A percentile compares a stretch with the other conserved stretches of the same genome.
These are phyloP conservation scores for Cirrhinus mrigala DNA, from an alignment of 2,797 vertebrate species.

Conservation along the genomic window DNA sequence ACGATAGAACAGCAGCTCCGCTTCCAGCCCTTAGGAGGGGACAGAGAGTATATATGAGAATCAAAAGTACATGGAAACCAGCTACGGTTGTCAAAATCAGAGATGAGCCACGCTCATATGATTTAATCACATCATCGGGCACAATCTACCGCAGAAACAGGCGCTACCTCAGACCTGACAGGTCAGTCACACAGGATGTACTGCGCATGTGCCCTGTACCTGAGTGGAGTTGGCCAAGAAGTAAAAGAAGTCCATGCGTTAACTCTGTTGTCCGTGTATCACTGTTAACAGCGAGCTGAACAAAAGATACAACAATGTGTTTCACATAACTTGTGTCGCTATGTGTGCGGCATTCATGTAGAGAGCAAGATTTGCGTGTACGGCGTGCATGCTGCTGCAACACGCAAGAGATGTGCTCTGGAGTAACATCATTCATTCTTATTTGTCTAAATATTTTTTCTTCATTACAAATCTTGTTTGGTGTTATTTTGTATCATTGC, in stretches of 20 bases:
- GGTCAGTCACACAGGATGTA: background rate
- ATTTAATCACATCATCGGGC: background rate
- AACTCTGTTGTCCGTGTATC: background rate
- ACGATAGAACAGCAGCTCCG: too few relatives aligned
- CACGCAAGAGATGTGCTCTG: too few relatives aligned
- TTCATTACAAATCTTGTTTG: too few relatives aligned
- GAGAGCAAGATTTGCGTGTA: too few relatives aligned
- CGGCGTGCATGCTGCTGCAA: too few relatives aligned
- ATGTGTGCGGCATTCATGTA: too few relatives aligned
- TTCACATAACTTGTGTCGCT: too few relatives aligned
- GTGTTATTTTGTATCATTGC: too few relatives aligned
- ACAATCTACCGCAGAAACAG: background rate
- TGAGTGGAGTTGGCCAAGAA: background rate
- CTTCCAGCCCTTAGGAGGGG: too few relatives aligned
- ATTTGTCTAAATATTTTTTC: too few relatives aligned
- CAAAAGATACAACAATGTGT: background rate
- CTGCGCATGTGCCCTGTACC: background rate
- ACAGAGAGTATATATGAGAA: too few relatives aligned
- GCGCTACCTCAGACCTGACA: background rate
- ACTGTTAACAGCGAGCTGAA: background rate
- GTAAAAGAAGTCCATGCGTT: background rate
- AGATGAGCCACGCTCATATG: background rate
- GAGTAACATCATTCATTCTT: too few relatives aligned
- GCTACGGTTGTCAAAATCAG: background rate
- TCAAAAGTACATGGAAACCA: slow-evolving; percentile 9